Conservation (phyloP, 2,888 invertebrate species). For the Agrochola macilenta region DNA sequence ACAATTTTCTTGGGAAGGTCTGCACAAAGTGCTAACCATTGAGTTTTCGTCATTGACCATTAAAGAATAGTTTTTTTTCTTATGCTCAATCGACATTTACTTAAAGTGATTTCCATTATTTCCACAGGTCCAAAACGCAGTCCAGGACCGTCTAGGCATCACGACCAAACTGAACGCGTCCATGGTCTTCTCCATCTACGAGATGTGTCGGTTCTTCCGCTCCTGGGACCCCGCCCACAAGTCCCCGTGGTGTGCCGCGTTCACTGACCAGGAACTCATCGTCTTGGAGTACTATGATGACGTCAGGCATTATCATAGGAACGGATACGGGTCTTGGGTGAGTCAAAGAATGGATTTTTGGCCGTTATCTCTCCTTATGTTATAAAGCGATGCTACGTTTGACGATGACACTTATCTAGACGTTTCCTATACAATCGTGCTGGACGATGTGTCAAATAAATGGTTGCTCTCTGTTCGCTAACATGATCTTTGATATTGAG, state of each 20-base stretch:
- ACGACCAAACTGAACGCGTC: conserved; percentile 74
- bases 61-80: not conserved
- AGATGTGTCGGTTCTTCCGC: conserved; percentile 94
- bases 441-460: not conserved
- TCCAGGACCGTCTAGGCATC: conserved; percentile 89
- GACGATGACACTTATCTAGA: not conserved
- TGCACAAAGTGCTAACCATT: not conserved
- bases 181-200: conserved; percentile 92
- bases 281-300: conserved; percentile 95
- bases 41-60: not conserved
- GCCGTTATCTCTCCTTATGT: not conserved
- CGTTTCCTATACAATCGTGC: not conserved
- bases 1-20: not conserved
- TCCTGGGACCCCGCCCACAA: conserved; percentile 87
- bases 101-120: not conserved
- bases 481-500: not conserved
- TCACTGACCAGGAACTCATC: conserved; percentile 92
- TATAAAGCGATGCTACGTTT: not conserved
- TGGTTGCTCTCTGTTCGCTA: not conserved
- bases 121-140: conserved; percentile 81
- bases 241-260: conserved; percentile 94
- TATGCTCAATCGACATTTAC: not conserved
- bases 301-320: conserved; percentile 92
- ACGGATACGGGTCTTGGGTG: conserved; percentile 84
- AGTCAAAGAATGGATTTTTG: conserved; percentile 39